Base-by-base conservation (phyloP, 2,113 vertebrate species). In the Potamarius usumacintae region DNA sequence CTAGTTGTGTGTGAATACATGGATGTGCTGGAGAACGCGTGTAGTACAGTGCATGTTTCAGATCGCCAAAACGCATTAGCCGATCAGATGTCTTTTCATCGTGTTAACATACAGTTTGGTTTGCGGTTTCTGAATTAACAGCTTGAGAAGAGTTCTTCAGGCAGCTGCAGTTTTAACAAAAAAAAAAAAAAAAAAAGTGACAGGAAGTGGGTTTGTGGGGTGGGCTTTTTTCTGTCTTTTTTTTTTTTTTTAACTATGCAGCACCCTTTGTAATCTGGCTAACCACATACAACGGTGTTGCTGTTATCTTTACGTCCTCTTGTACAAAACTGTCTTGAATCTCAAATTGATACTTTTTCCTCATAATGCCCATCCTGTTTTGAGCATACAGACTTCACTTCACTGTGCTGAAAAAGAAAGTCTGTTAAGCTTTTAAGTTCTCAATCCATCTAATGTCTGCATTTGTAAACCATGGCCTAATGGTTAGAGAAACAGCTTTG, bases 221-320 rank as follows among this genome's bases (percentile, higher is more conserved):
- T 42, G 42, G 42, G 2, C 42, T 4, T 42, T 42, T 42, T 0
- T 42, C 3, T 42, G 42, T 60, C 8, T 55, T 74, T 86, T 71
- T 78, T 57, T 34, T 55, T 80, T 57, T 55, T 50, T 50, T 4
- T 14, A 69, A 87, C 67, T 86, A 65, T 65, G 82, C 86, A 85
- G 77, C 53, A 27, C 65, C 55, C 88, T n/a, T 48, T 82, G 53
- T 86, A 81, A 86, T 58, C 11, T 27, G 71, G 69, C 76, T 90
- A 84, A 90, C 91, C 91, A 85, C 89, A 86, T 34, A 67, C 71
- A 80, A 84, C 55, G 62, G 78, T 87, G 77, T 57, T 57, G 10
- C 82, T 69, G 60, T 88, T 87, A 78, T 90, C 50, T 92, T 82
- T 79, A 87, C 88, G 83, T 89, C 89, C 87, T 91, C 85, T 84